A percentile compares a stretch with the other conserved stretches of the same genome.
Evolutionary conservation across 1,140 invertebrate species (phyloP).

Genomic region (Cotesia glomerata): DNA sequence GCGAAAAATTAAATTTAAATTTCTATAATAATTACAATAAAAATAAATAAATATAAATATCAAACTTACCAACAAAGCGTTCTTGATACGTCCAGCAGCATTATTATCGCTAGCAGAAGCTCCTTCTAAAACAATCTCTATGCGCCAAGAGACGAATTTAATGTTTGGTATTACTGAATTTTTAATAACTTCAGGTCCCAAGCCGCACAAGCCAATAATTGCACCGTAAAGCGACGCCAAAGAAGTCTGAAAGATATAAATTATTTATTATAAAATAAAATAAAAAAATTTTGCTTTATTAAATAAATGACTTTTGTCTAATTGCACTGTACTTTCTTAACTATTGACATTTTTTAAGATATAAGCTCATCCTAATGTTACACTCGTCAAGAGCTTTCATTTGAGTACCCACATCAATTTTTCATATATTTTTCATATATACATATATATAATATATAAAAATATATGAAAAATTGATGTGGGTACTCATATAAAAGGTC

Average conservation of each 20-base stretch:
- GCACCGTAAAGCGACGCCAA: slow-evolving; percentile 93
- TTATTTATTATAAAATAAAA: not conserved
- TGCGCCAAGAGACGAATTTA: slow-evolving; percentile 81
- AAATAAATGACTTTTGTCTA: no score
- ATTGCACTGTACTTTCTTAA: no score
- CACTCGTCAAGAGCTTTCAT: no score
- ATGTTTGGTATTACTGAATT: slow-evolving; percentile 91
- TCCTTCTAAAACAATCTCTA: slow-evolving; percentile 78
- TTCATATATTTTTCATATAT: no score
- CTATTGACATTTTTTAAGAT: no score
- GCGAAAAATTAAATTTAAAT: slow-evolving; percentile 34
- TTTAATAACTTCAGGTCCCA: slow-evolving; percentile 93
- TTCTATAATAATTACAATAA: not conserved
- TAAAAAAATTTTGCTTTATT: no score
- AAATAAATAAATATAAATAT: slow-evolving; percentile 12
- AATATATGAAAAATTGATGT: no score
- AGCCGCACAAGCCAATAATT: slow-evolving; percentile 86
- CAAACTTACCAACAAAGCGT: slow-evolving; percentile 74
- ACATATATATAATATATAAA: no score
- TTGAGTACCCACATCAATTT: no score
- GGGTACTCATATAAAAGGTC: no score
- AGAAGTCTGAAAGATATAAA: slow-evolving; percentile 68
- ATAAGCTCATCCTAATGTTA: no score
- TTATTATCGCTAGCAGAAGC: slow-evolving; percentile 83
- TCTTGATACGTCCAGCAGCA: slow-evolving; percentile 92